These are phyloP conservation scores for Tachyglossus aculeatus DNA, from an alignment of 2,797 vertebrate species.

Conservation along the genomic window DNA sequence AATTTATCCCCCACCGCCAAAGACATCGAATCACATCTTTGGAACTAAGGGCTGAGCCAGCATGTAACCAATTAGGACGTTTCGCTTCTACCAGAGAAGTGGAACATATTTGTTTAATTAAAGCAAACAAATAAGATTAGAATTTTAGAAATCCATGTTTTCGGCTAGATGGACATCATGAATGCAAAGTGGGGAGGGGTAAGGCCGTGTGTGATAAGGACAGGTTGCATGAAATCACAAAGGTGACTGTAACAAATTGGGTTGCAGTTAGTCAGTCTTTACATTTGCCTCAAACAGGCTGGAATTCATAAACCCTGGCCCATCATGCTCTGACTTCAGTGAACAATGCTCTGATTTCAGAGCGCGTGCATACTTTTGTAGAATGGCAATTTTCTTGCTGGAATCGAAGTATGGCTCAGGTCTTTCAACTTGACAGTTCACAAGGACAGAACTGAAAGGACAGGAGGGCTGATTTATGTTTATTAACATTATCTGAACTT, in stretches of 20 bases:
- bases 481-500: too few relatives aligned
- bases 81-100: conserved; percentile 68
- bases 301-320: too few relatives aligned
- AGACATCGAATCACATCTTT: conserved; percentile 66
- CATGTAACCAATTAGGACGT: conserved; percentile 77
- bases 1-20: conserved; percentile 49
- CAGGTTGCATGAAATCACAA: conserved; percentile 58
- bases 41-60: conserved; percentile 65
- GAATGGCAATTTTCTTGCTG: too few relatives aligned
- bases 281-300: too few relatives aligned
- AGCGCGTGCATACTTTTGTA: too few relatives aligned
- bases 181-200: conserved; percentile 54
- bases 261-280: background rate
- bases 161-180: conserved; percentile 64
- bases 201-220: conserved; percentile 59
- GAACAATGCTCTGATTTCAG: too few relatives aligned
- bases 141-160: conserved; percentile 62
- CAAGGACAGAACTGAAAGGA: too few relatives aligned
- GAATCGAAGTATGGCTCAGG: too few relatives aligned
- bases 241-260: conserved; percentile 53
- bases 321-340: too few relatives aligned
- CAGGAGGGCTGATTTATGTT: too few relatives aligned
- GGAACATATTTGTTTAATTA: conserved; percentile 78
- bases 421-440: too few relatives aligned
- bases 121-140: conserved; percentile 78